Conservation (phyloP, 2,113 vertebrate genomes). For the Holacanthus passer region DNA sequence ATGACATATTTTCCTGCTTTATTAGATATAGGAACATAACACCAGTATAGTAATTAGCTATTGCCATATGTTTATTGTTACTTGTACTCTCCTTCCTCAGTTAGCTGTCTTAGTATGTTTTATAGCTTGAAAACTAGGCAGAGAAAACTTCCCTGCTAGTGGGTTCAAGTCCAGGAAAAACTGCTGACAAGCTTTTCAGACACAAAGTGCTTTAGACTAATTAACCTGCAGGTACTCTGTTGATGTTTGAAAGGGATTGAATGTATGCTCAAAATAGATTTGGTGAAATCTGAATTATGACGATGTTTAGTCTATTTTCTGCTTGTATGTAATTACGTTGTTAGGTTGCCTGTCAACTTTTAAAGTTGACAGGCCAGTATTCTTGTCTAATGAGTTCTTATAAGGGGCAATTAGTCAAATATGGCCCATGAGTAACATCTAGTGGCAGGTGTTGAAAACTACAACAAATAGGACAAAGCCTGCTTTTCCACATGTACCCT, state of each 20-base stretch:
- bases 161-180: not conserved
- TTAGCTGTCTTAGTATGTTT: not conserved
- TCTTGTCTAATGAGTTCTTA: not conserved
- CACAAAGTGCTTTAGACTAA: slow-evolving; percentile 11
- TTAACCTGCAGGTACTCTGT: slow-evolving; percentile 1
- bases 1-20: not conserved
- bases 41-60: not conserved
- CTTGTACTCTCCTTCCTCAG: not conserved
- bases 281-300: not conserved
- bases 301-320: not conserved
- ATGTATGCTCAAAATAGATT: not conserved
- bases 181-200: not conserved
- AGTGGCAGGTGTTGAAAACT: slow-evolving; percentile 18
- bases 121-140: not conserved
- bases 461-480: not conserved
- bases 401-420: not conserved
- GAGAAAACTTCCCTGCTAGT: not conserved
- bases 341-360: not conserved
- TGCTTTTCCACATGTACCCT: not conserved
- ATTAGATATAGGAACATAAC: not conserved
- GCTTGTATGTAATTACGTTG: not conserved
- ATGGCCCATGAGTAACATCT: not conserved
- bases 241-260: not conserved
- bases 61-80: not conserved
- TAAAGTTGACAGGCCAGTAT: too few relatives aligned